Evolutionary conservation across 2,888 invertebrate species (phyloP).

Genomic region (Cataglyphis cursor): DNA sequence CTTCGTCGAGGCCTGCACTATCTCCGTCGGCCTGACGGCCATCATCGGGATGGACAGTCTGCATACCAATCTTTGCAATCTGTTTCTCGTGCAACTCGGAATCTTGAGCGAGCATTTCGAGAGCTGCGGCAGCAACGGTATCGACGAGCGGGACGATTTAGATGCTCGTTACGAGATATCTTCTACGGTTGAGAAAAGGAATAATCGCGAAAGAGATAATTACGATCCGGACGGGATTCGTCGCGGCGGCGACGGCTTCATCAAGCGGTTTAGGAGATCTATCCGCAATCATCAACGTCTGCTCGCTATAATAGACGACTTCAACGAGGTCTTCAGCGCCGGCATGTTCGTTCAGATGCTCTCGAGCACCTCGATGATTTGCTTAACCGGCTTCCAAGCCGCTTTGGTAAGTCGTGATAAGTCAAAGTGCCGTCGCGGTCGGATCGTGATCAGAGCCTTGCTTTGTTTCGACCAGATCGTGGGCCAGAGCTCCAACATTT

Average conservation of each 20-base stretch:
- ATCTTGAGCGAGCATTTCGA: slow-evolving; percentile 75
- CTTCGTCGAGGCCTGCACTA: slow-evolving; percentile 70
- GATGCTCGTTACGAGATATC: not conserved
- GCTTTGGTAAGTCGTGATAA: slow-evolving; percentile 70
- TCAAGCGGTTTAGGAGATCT: slow-evolving; percentile 67
- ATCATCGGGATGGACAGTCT: slow-evolving; percentile 78
- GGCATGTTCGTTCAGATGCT: slow-evolving; percentile 80
- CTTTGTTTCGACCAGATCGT: slow-evolving; percentile 71
- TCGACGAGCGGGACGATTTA: slow-evolving; percentile 1
- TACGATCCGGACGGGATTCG: slow-evolving; percentile 9
- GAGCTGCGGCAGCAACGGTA: slow-evolving; percentile 52
- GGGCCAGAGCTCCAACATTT: slow-evolving; percentile 73
- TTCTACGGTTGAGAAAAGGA: not conserved
- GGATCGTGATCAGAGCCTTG: slow-evolving; percentile 62
- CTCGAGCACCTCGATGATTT: slow-evolving; percentile 81
- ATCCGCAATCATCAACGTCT: slow-evolving; percentile 77
- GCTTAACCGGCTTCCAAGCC: slow-evolving; percentile 82
- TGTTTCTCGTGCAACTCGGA: slow-evolving; percentile 73
- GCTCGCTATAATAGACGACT: slow-evolving; percentile 69
- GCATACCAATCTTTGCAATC: slow-evolving; percentile 68
- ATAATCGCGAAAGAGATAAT: slow-evolving; percentile 28
- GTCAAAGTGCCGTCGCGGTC: slow-evolving; percentile 5
- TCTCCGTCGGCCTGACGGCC: slow-evolving; percentile 70
- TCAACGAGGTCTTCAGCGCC: slow-evolving; percentile 77
- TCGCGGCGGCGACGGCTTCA: not conserved